Evolutionary conservation across 2,113 vertebrate species (phyloP), one percentile per base, ranked within the genome.

Genomic region (Zapornia atra): DNA sequence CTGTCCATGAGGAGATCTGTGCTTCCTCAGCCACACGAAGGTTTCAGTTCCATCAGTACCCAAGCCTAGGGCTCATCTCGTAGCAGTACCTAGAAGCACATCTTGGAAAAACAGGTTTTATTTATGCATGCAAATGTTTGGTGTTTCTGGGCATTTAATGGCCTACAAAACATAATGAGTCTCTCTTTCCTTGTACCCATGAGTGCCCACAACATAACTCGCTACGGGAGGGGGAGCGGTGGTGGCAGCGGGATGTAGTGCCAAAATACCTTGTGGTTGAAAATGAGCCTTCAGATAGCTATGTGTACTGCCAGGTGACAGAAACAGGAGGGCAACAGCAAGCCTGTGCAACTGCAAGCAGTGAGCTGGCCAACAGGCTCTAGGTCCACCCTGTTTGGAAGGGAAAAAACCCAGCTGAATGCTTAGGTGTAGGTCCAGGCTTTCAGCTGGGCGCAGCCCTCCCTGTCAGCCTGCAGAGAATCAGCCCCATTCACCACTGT

Each of bases 401-500:
- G 36, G 17, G 34, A 51, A 24, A 82, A 4, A 14, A 25, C 15
- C 50, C 8, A 26, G 16, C 1, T 38, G 25, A 56, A 34, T 54
- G 63, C 51, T 2, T 76, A 34, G 25, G 24, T 21, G 28, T 24
- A 34, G 33, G 25, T 61, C 78, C 71, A 86, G 77, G 44, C 40
- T 90, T 91, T 83, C 33, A 21, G 69, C 28, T 1, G 6, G n/a
- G 50, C 11, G 4, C 53, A 94, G 72, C 44, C 33, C 68, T 88
- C 57, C 77, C 86, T 94, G 44, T 12, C 16, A 15, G 53, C 92
- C 73, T 2, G 14, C 51, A 86, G 85, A 98, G 95, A 98, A 97
- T 97, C 93, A 78, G 68, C 56, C 91, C 90, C 82, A 95, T 97
- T 98, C 97, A 97, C 96, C 93, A 97, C 92, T 97, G 95, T 97